A percentile compares a stretch with the other conserved stretches of the same genome.
Evolutionary conservation across 2,888 invertebrate genomes (phyloP).

Genomic region (Malthinus flaveolus): DNA sequence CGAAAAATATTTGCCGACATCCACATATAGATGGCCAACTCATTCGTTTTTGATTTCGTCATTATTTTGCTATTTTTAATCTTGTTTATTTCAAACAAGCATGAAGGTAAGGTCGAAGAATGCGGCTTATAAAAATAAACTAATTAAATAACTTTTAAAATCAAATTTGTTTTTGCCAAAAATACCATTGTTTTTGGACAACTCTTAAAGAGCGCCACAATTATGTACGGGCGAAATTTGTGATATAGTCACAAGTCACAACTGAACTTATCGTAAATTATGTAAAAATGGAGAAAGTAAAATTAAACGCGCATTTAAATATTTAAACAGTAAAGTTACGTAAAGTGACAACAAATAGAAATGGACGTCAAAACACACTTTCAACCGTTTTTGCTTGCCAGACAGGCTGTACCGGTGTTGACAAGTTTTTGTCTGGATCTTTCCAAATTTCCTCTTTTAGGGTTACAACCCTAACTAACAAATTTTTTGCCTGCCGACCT

Average conservation of each 20-base stretch:
- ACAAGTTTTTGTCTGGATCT: too few species aligned
- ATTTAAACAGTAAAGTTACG: constrained; percentile 5
- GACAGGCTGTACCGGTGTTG: too few species aligned
- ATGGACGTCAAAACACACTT: too few species aligned
- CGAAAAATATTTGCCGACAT: constrained; percentile 21
- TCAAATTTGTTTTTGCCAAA: constrained; percentile 3
- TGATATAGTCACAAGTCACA: neutral
- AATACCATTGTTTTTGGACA: neutral
- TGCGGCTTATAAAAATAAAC: constrained; percentile 8
- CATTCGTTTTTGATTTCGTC: constrained; percentile 29
- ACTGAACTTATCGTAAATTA: neutral
- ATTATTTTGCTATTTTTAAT: constrained; percentile 30
- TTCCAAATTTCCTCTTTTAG: too few species aligned
- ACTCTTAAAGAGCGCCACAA: too few species aligned
- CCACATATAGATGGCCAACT: constrained; percentile 28
- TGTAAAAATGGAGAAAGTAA: constrained; percentile 1
- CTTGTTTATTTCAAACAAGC: constrained; percentile 26
- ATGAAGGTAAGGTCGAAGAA: constrained; percentile 25
- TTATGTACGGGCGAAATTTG: neutral
- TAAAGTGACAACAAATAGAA: neutral
- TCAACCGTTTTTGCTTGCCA: too few species aligned
- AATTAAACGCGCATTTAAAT: neutral
- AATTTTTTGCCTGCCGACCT: too few species aligned
- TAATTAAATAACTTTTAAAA: constrained; percentile 6
- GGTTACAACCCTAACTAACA: too few species aligned